Evolutionary conservation across 1,140 invertebrate species (phyloP).

Genomic region (Apis dorsata): DNA sequence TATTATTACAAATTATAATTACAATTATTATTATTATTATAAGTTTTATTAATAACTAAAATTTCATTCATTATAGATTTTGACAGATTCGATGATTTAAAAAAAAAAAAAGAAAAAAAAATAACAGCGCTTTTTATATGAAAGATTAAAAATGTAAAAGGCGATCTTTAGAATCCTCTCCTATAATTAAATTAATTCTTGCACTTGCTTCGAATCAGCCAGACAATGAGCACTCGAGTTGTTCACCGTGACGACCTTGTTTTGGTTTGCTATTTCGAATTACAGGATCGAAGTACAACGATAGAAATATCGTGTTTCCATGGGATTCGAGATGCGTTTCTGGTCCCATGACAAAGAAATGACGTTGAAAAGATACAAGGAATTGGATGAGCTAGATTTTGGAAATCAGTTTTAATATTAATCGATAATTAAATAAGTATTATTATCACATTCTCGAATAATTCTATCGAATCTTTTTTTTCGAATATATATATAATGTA

Average conservation of each 20-base stretch:
- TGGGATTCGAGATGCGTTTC: slow-evolving; percentile 60
- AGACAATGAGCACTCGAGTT: slow-evolving; percentile 10
- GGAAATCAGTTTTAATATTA: neutral
- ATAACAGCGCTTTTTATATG: neutral
- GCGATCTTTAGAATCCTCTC: neutral
- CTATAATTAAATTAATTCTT: slow-evolving; percentile 1
- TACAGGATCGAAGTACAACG: slow-evolving; percentile 59
- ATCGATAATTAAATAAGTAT: neutral
- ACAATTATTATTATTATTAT: too few species aligned
- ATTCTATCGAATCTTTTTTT: neutral
- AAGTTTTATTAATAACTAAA: too few species aligned
- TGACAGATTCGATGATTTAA: neutral
- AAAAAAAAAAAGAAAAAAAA: neutral
- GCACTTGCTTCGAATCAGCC: neutral
- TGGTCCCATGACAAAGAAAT: slow-evolving; percentile 62
- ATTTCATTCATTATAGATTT: too few species aligned
- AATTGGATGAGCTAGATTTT: slow-evolving; percentile 24
- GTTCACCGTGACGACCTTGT: slow-evolving; percentile 39
- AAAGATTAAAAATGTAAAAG: neutral
- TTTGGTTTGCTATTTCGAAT: slow-evolving; percentile 39
- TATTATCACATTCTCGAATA: neutral
- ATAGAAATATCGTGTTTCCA: slow-evolving; percentile 69
- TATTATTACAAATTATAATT: too few species aligned
- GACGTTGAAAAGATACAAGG: slow-evolving; percentile 1
- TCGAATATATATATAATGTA: too few species aligned